Conservation (phyloP, 1,140 invertebrate species). For the Saccostrea echinata region DNA sequence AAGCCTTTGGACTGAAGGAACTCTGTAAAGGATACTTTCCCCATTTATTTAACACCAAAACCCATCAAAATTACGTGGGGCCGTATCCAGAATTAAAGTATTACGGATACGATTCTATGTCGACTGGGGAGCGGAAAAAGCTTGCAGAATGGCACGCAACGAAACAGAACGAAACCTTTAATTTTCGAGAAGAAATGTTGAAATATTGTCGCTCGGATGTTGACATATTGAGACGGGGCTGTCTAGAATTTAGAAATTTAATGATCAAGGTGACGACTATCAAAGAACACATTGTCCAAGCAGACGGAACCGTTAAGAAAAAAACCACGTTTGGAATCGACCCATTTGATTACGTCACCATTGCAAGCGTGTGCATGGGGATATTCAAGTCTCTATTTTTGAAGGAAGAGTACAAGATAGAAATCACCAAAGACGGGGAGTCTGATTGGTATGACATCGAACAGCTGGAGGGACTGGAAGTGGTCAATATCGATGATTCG, state of each 20-base stretch:
- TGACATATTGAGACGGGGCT: constrained; percentile 54
- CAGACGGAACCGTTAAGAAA: background rate
- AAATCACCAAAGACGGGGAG: constrained; percentile 2
- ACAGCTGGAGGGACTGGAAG: background rate
- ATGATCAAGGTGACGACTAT: constrained; percentile 36
- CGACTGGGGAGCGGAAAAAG: background rate
- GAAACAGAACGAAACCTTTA: constrained; percentile 41
- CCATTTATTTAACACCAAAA: constrained; percentile 55
- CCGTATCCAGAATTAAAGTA: constrained; percentile 42
- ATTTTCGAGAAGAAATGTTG: constrained; percentile 50
- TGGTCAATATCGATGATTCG: background rate
- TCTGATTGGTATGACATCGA: background rate
- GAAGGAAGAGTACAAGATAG: constrained; percentile 24
- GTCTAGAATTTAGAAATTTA: constrained; percentile 43
- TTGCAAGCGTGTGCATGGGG: constrained; percentile 45
- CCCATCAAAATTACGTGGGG: constrained; percentile 49
- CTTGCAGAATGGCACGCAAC: constrained; percentile 51
- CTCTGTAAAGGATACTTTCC: constrained; percentile 58
- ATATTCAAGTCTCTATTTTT: constrained; percentile 49
- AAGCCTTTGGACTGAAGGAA: constrained; percentile 53
- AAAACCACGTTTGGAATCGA: constrained; percentile 30
- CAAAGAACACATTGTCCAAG: background rate
- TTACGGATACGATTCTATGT: constrained; percentile 52
- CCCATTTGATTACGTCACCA: too few relatives aligned
- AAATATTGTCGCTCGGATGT: constrained; percentile 51